phyloP scores from a whole-genome alignment of 1,140 invertebrate genomes.

The Dendroctonus valens region DNA sequence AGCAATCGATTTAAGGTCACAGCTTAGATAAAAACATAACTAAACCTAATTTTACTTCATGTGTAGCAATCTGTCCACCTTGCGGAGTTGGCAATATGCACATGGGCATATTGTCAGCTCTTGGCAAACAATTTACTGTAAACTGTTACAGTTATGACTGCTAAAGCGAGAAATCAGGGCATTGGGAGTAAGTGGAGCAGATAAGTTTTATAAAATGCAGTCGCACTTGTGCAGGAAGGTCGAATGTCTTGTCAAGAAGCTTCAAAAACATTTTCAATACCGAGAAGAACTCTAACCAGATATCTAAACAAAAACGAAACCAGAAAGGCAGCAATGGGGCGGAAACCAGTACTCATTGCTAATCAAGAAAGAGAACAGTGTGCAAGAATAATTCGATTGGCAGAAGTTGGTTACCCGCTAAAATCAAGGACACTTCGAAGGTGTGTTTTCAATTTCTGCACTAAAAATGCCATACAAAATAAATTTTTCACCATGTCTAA shows the following conservation, averaged over 20 bases:
- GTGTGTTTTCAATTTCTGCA: too few species aligned
- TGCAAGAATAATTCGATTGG: constrained; percentile 10
- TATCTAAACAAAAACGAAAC: constrained; percentile 12
- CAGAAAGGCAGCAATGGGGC: constrained; percentile 14
- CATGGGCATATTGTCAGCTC: too few species aligned
- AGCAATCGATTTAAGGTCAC: too few species aligned
- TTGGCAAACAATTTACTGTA: not conserved
- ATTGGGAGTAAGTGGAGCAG: constrained; percentile 10
- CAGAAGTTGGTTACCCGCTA: constrained; percentile 17
- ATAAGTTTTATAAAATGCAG: constrained; percentile 16
- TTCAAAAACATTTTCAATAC: constrained; percentile 20
- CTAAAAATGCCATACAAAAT: too few species aligned
- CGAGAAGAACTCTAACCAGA: constrained; percentile 16
- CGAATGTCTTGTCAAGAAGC: constrained; percentile 15
- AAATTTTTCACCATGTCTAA: too few species aligned
- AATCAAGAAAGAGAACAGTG: constrained; percentile 17
- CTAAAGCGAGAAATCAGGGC: constrained; percentile 7
- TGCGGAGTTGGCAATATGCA: too few species aligned
- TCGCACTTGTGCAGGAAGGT: constrained; percentile 13
- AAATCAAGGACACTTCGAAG: too few species aligned
- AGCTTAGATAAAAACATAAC: too few species aligned
- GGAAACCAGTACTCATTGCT: constrained; percentile 12
- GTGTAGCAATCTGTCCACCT: too few species aligned
- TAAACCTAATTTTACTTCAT: too few species aligned
- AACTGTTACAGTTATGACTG: constrained; percentile 39